Conservation (phyloP, 2,888 invertebrate species). For the Liopterus haemorrhoidalis region DNA sequence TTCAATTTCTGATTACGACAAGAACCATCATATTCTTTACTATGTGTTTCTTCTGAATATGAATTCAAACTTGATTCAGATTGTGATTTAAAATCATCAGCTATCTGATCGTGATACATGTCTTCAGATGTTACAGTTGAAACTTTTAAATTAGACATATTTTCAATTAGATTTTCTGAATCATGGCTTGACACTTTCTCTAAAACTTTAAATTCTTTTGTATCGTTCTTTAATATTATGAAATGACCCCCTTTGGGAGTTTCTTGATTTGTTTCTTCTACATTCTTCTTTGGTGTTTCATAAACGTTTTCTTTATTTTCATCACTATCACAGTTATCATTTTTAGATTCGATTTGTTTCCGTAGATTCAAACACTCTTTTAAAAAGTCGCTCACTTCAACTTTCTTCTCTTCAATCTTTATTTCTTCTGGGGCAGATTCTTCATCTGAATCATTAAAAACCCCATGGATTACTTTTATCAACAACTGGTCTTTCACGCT, state of each 20-base stretch:
- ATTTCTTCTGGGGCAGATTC: conserved; percentile 32
- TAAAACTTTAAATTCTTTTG: conserved; percentile 32
- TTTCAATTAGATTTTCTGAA: too few species aligned
- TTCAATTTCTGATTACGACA: too few species aligned
- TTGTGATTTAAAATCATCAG: too few species aligned
- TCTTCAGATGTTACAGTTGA: conserved; percentile 7
- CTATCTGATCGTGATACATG: too few species aligned
- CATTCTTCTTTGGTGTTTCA: conserved; percentile 3
- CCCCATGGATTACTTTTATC: conserved; percentile 17
- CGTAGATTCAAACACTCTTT: conserved; percentile 47
- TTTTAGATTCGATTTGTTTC: conserved; percentile 41
- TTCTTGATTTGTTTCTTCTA: not conserved
- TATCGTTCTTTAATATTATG: not conserved
- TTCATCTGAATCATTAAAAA: conserved; percentile 17
- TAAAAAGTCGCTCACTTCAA: conserved; percentile 41
- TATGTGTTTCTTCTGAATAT: too few species aligned
- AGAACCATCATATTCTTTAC: too few species aligned
- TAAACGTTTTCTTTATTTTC: not conserved
- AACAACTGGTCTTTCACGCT: too few species aligned
- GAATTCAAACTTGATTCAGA: too few species aligned
- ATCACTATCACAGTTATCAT: not conserved
- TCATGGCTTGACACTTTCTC: not conserved
- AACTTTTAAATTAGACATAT: conserved; percentile 1
- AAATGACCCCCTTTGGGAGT: too few species aligned
- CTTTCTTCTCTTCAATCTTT: conserved; percentile 33